Conservation (phyloP, 2,113 vertebrate genomes). For the Nothocercus nigrocapillus region DNA sequence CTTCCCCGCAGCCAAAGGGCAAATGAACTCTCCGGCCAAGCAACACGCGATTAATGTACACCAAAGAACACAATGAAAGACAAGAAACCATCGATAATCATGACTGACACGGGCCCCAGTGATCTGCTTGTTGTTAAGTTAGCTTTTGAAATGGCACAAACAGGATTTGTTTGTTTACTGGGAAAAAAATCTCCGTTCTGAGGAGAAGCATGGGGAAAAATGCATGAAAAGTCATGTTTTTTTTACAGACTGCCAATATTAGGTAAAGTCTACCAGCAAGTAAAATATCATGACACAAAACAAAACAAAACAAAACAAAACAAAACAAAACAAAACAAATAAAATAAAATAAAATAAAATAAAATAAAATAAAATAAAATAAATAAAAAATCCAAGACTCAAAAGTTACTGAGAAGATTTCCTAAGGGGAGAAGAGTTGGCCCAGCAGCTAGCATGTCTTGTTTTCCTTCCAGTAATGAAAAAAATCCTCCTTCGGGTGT, state of each 20-base stretch:
- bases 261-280: background rate
- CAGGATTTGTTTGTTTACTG: background rate
- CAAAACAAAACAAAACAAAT: no score
- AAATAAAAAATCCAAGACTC: background rate
- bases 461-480: background rate
- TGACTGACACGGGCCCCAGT: rapidly evolving
- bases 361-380: no score
- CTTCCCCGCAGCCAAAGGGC: rapidly evolving
- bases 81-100: background rate
- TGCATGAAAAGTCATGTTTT: background rate
- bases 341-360: no score
- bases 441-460: background rate
- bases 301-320: background rate
- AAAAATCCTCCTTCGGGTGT: background rate
- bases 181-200: background rate
- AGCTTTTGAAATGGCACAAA: rapidly evolving
- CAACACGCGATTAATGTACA: rapidly evolving
- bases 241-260: background rate
- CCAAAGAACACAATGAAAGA: background rate
- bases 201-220: background rate
- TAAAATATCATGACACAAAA: background rate
- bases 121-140: background rate
- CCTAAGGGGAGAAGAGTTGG: background rate
- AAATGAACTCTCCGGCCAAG: background rate
- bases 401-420: background rate